A percentile compares a stretch with the other conserved stretches of the same genome.
phyloP scores from a whole-genome alignment of 2,888 invertebrate genomes.

The Didymodactylos carnosus region DNA sequence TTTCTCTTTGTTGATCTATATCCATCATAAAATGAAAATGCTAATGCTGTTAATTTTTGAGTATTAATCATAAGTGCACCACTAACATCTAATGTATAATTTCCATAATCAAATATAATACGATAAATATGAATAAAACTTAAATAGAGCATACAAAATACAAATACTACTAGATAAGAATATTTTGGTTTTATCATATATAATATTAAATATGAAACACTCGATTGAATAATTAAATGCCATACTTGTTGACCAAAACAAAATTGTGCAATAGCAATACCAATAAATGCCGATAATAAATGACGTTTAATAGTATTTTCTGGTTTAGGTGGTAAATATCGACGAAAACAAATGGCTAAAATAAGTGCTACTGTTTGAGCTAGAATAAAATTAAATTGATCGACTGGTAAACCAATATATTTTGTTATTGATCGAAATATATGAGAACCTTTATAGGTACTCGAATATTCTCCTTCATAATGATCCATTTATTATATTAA shows the following conservation, averaged over 20 bases:
- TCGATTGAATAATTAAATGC: conserved; percentile 58
- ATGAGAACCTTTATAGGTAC: conserved; percentile 7
- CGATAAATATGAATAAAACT: conserved; percentile 55
- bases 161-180: conserved; percentile 45
- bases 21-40: conserved; percentile 23
- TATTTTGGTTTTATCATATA: background rate
- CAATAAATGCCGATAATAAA: background rate
- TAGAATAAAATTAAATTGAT: conserved; percentile 12
- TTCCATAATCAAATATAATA: conserved; percentile 64
- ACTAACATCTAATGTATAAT: conserved; percentile 74
- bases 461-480: too few species aligned
- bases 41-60: conserved; percentile 24
- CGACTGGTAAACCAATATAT: background rate
- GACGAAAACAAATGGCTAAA: conserved; percentile 3
- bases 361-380: conserved; percentile 3
- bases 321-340: conserved; percentile 9
- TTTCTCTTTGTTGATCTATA: too few species aligned
- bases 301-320: conserved; percentile 4
- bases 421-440: conserved; percentile 5
- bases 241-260: conserved; percentile 44
- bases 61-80: conserved; percentile 26
- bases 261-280: conserved; percentile 8
- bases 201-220: conserved; percentile 48
- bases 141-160: conserved; percentile 38
- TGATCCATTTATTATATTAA: too few species aligned